Evolutionary conservation across 2,113 vertebrate genomes (phyloP), one percentile per base, ranked within the genome.

Genomic region (Ramphastos sulfuratus): DNA sequence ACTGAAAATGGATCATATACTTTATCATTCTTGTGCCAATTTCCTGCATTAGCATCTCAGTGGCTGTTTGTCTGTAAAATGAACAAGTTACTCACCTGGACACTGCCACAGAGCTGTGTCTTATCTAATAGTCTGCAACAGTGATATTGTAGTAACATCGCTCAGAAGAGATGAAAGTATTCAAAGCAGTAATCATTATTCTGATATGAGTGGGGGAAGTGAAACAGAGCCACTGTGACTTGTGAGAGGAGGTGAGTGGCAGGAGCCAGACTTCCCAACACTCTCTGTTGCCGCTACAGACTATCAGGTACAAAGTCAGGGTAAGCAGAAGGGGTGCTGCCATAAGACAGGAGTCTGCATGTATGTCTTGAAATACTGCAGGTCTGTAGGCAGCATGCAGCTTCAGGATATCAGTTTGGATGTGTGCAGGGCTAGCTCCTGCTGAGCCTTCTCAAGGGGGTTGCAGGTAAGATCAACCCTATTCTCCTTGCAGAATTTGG

Each of bases 251-350:
- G 19, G 2, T 2, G 13, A 56, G 21, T 9, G 31, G 58, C 50
- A 37, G 54, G 13, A 89, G 3, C 48, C 0, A 3, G 48, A 44
- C 28, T 58, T 81, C 33, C 66, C 1, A 0, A 9, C 0, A 1
- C 3, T 69, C 31, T 9, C 28, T 33, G 31, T 17, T 15, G 37
- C 35, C 81, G 7, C 44, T 31, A 39, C 0, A 0, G 11, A 17
- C 18, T 13, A 9, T 25, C 28, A 25, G 35, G 25, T 35, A 24
- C 9, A 7, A 63, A 30, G 52, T 60, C 73, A 44, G 37, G 54
- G 83, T 65, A 52, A 76, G 73, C 58, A 64, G 16, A 0, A 67
- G 42, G 17, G 61, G 39, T 10, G 11, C 15, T 77, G 58, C 56
- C 0, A 0, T 42, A 52, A 67, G 24, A 30, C 24, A 16, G 19